Base-by-base conservation (phyloP, 2,113 vertebrate species). In the Paramormyrops kingsleyae region DNA sequence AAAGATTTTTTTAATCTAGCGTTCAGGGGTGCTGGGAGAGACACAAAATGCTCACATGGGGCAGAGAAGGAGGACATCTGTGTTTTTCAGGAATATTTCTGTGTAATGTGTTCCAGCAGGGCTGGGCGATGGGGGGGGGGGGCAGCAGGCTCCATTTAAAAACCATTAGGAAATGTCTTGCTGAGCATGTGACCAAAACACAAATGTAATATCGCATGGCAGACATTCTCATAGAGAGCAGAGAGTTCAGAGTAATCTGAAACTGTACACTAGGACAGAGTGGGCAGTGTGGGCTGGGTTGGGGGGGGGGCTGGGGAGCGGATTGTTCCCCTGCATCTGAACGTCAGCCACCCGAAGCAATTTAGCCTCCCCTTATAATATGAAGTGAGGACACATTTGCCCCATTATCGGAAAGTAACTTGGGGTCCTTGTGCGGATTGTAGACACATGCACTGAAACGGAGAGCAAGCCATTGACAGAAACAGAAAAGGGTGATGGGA, bases 321-420 rank as follows among this genome's bases (percentile, higher is more conserved):
- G 47, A 50, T 49, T 8, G 47, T 35, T 21, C 66, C 74, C 62
- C 35, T 50, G 66, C 6, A 39, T 7, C 44, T 42, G 15, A 80
- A 17, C 74, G 4, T 19, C 74, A 6, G 12, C 35, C 4, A 6
- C 13, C 35, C 74, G 5, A 19, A 6, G 6, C 31, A 80, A 80
- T 80, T 80, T 80, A 17, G 35, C 15, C 17, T 19, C 74, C 35
- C 35, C 74, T 42, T 35, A 42, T 42, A 80, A 80, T 42, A 27
- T 27, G 35, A 46, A 35, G 66, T 35, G 88, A 52, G 27, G 66
- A 52, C n/a, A 74, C 46, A 52, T 50, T 50, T 15, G 27, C 44
- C 9, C 88, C 66, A 88, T 88, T 80, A 88, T 80, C 66, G 52
- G 62, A 50, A 88, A 88, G 66, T 88, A 47, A 17, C 88, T 88